Base-by-base conservation (phyloP, 2,113 vertebrate genomes). In the Pogona vitticeps region DNA sequence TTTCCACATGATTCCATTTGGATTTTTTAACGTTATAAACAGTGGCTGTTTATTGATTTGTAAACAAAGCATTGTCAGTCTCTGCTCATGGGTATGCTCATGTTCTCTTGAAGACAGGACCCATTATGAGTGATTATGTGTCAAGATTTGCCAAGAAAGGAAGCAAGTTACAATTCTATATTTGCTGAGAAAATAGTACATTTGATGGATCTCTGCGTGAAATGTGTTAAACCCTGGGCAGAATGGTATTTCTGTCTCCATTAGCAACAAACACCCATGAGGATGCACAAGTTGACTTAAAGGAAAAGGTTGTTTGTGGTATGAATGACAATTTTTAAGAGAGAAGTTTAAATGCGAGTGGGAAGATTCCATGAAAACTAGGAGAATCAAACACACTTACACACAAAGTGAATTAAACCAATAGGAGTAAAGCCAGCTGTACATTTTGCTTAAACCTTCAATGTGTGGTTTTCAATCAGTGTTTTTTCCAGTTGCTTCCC, bases 171-270 rank as follows among this genome's bases (percentile, higher is more conserved):
- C 94, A 95, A 94, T 94, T 93, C 90, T 78, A 21, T 93, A 92
- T 94, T 88, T 94, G 86, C 90, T 90, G 88, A 94, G 93, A 95
- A 95, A 90, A 92, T 79, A 89, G 75, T 78, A 31, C 59, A 75
- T 14, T 92, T 93, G 5, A 94, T 93, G 89, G 93, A 94, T 94
- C 94, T 94, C 77, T 94, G 93, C 46, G 82, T 93, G 92, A 95
- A 95, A 95, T 90, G 82, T 92, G 94, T 95, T 96, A 94, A 95
- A 95, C 94, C 91, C 94, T 96, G 94, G 93, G 89, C 91, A 94
- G 91, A 93, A 91, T 63, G 91, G 94, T 93, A 95, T 93, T 97
- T 96, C 92, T 94, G 94, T 96, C 94, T 95, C 95, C 88, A 91
- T 94, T 94, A 95, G 94, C 94, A 95, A 92, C 92, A 92, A 90